Evolutionary conservation across 2,888 invertebrate genomes (phyloP), one percentile per base, ranked within the genome.

Genomic region (Diogma glabrata): DNA sequence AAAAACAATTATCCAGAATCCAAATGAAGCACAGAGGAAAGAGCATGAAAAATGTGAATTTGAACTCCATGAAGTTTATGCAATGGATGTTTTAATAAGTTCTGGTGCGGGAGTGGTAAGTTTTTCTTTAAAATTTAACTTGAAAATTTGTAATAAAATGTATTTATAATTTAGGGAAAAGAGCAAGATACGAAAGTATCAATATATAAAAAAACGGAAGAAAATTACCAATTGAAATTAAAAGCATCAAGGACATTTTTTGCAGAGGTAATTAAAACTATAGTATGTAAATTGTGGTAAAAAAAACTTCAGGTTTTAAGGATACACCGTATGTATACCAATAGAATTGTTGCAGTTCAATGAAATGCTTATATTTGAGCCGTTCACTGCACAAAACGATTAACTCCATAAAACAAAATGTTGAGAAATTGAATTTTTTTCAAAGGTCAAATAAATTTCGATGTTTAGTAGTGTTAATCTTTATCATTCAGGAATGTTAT

Each of bases 171-270:
- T 33, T 62, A 87, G 80, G 92, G 92, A 12, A 83, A 87, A 61
- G 94, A 97, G 72, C 82, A 87, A 72, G 93, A 96, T 61, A 87
- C 94, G 23, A 82, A 95, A 67, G 94, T 96, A 57, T 94, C 97
- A 43, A 90, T 99, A 65, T 99, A 90, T 73, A 97, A 97, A 75
- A 96, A 96, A 76, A 96, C 95, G 55, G 96, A 97, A 61, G 92
- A 94, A 69, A 79, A 89, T 52, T 99, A 99, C 74, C 93, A 92
- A 73, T 76, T 99, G 57, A 99, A 99, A 75, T 74, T 99, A 72
- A 99, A 96, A 73, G 87, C 96, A 40, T 94, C 97, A 12, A 83
- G 97, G 70, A 87, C 82, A 75, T 87, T 92, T 65, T 87, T 87
- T 64, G 84, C 82, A 62, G 90, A 91, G 75, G 81, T 81, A 64